Evolutionary conservation across 2,113 vertebrate genomes (phyloP).

Genomic region (Oplegnathus fasciatus): DNA sequence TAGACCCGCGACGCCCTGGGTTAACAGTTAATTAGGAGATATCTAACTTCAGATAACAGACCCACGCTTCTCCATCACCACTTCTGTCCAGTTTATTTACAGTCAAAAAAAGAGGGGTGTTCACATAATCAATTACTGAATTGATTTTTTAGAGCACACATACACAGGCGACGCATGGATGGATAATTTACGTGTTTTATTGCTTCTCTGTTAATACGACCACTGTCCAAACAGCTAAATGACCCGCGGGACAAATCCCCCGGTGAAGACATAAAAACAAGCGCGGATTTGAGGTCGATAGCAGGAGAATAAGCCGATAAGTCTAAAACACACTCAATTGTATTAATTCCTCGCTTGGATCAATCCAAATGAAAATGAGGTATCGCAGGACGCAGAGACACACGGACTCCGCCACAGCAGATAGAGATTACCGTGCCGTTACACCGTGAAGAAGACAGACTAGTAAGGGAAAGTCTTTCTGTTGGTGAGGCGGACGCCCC

Average conservation of each 20-base stretch:
- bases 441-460: slow-evolving; percentile 29
- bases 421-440: slow-evolving; percentile 13
- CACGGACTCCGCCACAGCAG: slow-evolving; percentile 44
- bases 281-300: slow-evolving; percentile 70
- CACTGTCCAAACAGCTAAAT: slow-evolving; percentile 56
- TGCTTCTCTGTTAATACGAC: slow-evolving; percentile 52
- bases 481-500: background rate
- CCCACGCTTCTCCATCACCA: background rate
- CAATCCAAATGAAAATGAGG: slow-evolving; percentile 66
- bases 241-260: slow-evolving; percentile 72
- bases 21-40: slow-evolving; percentile 39
- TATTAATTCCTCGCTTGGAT: slow-evolving; percentile 73
- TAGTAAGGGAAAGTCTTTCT: slow-evolving; percentile 27
- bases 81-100: slow-evolving; percentile 35
- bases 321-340: slow-evolving; percentile 68
- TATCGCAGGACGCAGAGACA: slow-evolving; percentile 45
- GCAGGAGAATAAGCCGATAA: slow-evolving; percentile 75
- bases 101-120: slow-evolving; percentile 16
- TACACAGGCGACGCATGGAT: slow-evolving; percentile 3
- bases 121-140: slow-evolving; percentile 64
- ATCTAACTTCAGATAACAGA: slow-evolving; percentile 44
- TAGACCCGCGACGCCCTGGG: background rate
- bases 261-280: slow-evolving; percentile 68
- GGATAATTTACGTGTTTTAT: slow-evolving; percentile 57
- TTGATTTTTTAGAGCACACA: slow-evolving; percentile 53